Conservation (phyloP, 2,113 vertebrate genomes). For the Terrapene triunguis region DNA sequence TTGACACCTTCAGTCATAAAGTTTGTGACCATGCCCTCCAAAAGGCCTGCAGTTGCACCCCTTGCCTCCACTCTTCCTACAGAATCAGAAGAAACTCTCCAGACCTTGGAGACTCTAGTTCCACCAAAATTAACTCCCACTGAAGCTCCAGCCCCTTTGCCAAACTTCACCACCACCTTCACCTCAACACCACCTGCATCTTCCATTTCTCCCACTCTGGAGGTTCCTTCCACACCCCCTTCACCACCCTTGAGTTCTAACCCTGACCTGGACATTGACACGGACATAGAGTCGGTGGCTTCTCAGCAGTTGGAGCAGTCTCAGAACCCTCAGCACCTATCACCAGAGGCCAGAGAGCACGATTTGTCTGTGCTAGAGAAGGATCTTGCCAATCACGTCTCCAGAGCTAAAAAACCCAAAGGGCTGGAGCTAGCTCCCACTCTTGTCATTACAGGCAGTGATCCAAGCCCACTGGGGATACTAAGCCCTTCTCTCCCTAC, state of each 20-base stretch:
- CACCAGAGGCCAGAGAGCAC: constrained; percentile 78
- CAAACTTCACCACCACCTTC: constrained; percentile 61
- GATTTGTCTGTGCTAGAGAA: constrained; percentile 78
- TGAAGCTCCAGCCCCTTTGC: constrained; percentile 69
- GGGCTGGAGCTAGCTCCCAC: constrained; percentile 93
- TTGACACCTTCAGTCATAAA: constrained; percentile 88
- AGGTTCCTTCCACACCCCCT: constrained; percentile 79
- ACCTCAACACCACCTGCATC: constrained; percentile 47
- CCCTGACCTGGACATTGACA: constrained; percentile 87
- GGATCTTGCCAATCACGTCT: constrained; percentile 80
- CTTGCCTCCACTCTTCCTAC: constrained; percentile 60
- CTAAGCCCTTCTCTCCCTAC: constrained; percentile 94
- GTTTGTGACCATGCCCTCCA: constrained; percentile 89
- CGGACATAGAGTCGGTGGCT: constrained; percentile 86
- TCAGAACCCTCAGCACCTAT: constrained; percentile 70
- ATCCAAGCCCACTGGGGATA: constrained; percentile 92
- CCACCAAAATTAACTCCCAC: constrained; percentile 71
- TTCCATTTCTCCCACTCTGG: constrained; percentile 71
- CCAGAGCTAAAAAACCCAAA: constrained; percentile 91
- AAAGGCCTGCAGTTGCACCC: constrained; percentile 54
- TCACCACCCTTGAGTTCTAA: constrained; percentile 83
- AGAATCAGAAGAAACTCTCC: constrained; percentile 75
- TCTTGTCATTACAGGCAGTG: constrained; percentile 92
- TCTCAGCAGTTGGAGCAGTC: constrained; percentile 85
- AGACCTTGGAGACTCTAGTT: constrained; percentile 76